Percentiles rank a stretch among this genome's conserved stretches.
Evolutionary conservation across 2,888 invertebrate genomes (phyloP).

Genomic region (Pristionchus arcanus): DNA sequence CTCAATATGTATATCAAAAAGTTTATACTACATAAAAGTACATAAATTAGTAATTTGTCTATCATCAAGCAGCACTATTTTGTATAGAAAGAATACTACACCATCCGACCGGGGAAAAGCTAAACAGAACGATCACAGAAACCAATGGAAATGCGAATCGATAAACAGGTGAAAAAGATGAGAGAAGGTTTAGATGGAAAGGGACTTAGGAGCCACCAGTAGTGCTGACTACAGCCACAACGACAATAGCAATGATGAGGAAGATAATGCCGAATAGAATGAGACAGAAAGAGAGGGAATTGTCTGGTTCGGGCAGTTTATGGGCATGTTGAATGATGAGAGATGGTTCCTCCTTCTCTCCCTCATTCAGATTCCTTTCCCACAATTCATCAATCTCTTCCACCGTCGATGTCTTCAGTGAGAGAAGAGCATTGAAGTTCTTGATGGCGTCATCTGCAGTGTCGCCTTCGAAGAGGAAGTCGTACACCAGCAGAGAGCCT

Average conservation of each 20-base stretch:
- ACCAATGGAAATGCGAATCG: slow-evolving; percentile 4
- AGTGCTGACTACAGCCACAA: slow-evolving; percentile 54
- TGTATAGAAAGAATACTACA: slow-evolving; percentile 32
- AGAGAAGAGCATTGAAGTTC: slow-evolving; percentile 69
- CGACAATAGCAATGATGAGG: slow-evolving; percentile 58
- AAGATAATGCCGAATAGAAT: slow-evolving; percentile 54
- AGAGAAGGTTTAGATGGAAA: background rate
- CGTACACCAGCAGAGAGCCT: slow-evolving; percentile 66
- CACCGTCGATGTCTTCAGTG: slow-evolving; percentile 56
- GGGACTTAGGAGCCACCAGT: background rate
- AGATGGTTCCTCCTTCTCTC: slow-evolving; percentile 53
- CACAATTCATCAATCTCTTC: slow-evolving; percentile 56
- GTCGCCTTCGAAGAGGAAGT: slow-evolving; percentile 70
- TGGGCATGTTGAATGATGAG: slow-evolving; percentile 54
- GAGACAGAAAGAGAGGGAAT: slow-evolving; percentile 39
- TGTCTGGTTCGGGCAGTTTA: slow-evolving; percentile 10
- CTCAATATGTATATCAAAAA: slow-evolving; percentile 2
- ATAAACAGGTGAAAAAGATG: background rate
- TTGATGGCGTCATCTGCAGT: slow-evolving; percentile 70
- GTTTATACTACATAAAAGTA: slow-evolving; percentile 35
- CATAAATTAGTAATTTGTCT: slow-evolving; percentile 41
- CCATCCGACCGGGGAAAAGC: background rate
- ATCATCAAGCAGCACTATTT: background rate
- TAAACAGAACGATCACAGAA: background rate
- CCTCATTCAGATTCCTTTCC: slow-evolving; percentile 54